Evolutionary conservation across 1,140 invertebrate genomes (phyloP).

Genomic region (Nephila pilipes): DNA sequence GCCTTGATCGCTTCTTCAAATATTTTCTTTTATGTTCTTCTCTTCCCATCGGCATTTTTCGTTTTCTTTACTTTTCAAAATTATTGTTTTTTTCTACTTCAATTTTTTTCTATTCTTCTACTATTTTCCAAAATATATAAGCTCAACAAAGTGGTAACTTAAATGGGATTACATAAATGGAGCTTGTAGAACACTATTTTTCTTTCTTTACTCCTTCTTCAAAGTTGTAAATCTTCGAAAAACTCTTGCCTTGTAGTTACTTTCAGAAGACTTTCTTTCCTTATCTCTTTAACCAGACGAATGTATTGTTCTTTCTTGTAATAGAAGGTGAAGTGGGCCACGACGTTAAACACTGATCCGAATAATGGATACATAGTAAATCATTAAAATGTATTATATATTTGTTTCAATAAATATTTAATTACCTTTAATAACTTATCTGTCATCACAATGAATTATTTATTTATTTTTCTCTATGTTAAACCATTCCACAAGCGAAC

Average conservation of each 20-base stretch:
- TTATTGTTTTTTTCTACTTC: conserved; percentile 25
- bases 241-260: background rate
- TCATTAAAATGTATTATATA: no score
- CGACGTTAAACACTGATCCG: no score
- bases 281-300: background rate
- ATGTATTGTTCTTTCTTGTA: background rate
- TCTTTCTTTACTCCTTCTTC: background rate
- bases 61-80: conserved; percentile 20
- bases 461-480: no score
- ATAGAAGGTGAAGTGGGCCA: background rate
- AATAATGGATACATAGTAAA: no score
- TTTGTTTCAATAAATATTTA: no score
- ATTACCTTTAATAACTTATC: no score
- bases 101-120: background rate
- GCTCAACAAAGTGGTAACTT: conserved; percentile 58
- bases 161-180: conserved; percentile 65
- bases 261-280: background rate
- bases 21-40: conserved; percentile 48
- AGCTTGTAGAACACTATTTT: conserved; percentile 31
- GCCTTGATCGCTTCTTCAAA: conserved; percentile 63
- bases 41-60: conserved; percentile 10
- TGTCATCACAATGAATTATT: no score
- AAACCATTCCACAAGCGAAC: no score
- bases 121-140: conserved; percentile 50
- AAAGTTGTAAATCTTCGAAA: conserved; percentile 40